Percentiles rank a stretch among this genome's conserved stretches.
Evolutionary conservation across 2,113 vertebrate species (phyloP).

Genomic region (Pipa parva): DNA sequence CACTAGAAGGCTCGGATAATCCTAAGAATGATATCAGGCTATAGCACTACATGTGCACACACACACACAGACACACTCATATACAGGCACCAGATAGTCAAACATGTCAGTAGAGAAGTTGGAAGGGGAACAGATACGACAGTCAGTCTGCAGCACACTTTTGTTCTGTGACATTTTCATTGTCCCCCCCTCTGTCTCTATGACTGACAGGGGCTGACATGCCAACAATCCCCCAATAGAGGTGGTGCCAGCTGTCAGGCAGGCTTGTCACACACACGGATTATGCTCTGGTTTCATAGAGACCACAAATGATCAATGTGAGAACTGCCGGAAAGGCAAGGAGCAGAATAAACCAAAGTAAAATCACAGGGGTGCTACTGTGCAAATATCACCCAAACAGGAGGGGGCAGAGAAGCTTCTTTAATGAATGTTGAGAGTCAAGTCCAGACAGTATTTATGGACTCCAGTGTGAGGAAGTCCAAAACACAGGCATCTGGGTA

Average conservation of each 20-base stretch:
- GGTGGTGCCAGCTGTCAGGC: conserved; percentile 38
- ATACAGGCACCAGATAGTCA: conserved; percentile 13
- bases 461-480: too few relatives aligned
- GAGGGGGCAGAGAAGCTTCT: neutral
- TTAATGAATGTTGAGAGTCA: too few relatives aligned
- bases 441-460: too few relatives aligned
- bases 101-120: conserved; percentile 19
- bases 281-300: conserved; percentile 23
- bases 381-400: neutral
- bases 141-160: conserved; percentile 29
- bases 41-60: conserved; percentile 4
- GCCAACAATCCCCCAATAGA: conserved; percentile 36
- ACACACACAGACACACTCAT: neutral
- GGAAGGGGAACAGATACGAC: conserved; percentile 14
- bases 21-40: too few relatives aligned
- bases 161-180: conserved; percentile 37
- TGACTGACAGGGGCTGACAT: conserved; percentile 19
- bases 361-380: neutral
- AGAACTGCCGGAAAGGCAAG: neutral
- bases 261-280: conserved; percentile 11
- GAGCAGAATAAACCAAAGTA: neutral
- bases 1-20: too few relatives aligned
- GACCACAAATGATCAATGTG: conserved; percentile 30
- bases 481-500: too few relatives aligned
- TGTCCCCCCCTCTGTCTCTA: conserved; percentile 16